These are phyloP conservation scores for Melanerpes formicivorus DNA, from an alignment of 2,113 vertebrate species.

Conservation along the genomic window DNA sequence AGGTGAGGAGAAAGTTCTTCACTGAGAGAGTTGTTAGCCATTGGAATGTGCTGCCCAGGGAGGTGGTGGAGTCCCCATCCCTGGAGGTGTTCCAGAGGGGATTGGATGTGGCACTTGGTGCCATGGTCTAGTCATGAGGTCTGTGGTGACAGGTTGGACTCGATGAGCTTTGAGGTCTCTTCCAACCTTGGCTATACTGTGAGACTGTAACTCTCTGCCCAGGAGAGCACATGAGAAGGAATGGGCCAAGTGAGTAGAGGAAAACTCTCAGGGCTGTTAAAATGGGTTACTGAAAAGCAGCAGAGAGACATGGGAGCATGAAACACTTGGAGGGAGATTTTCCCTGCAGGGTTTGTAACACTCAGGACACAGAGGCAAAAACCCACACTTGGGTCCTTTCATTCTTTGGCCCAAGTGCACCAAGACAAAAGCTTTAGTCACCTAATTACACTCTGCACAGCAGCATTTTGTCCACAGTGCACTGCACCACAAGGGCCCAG, in stretches of 20 bases:
- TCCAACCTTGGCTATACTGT: too few relatives aligned
- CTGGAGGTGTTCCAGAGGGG: too few relatives aligned
- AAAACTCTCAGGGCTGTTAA: background rate
- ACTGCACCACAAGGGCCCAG: background rate
- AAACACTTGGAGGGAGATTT: background rate
- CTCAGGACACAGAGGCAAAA: background rate
- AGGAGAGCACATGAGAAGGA: background rate
- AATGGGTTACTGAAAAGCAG: background rate
- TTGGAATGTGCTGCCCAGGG: too few relatives aligned
- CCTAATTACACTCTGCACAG: constrained; percentile 12
- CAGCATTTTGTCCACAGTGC: constrained; percentile 14
- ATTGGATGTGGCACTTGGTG: too few relatives aligned
- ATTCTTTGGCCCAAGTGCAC: background rate
- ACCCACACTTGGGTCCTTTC: background rate
- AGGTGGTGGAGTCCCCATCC: too few relatives aligned
- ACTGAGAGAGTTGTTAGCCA: too few relatives aligned
- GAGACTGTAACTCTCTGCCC: background rate
- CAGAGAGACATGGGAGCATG: background rate
- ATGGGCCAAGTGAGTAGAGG: background rate
- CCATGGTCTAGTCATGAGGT: too few relatives aligned
- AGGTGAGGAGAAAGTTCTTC: too few relatives aligned
- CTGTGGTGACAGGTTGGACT: too few relatives aligned
- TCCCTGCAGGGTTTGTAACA: background rate
- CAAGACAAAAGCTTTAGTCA: constrained; percentile 41
- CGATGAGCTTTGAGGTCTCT: too few relatives aligned